Conservation (phyloP, 2,113 vertebrate genomes). For the Prinia subflava region DNA sequence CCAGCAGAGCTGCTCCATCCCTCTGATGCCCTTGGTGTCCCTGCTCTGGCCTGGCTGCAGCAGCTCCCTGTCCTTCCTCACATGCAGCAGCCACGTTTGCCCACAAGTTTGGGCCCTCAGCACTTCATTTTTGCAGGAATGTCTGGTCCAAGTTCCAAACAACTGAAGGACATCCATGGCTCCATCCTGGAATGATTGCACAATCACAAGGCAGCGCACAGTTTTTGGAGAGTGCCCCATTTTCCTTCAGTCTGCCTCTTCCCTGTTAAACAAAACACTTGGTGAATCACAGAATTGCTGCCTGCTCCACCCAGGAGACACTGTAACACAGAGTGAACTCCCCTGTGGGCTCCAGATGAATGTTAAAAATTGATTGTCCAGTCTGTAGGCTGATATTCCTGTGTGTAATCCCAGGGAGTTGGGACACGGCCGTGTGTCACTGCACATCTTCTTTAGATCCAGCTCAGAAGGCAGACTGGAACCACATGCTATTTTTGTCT, state of each 20-base stretch:
- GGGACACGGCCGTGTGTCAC: background rate
- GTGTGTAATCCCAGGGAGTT: background rate
- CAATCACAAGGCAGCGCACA: rapidly evolving
- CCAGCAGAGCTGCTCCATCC: background rate
- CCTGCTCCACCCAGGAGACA: background rate
- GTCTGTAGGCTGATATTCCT: background rate
- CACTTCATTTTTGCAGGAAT: background rate
- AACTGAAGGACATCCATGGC: background rate
- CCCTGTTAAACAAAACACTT: background rate
- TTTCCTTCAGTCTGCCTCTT: background rate
- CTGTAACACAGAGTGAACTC: background rate
- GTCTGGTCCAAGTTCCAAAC: background rate
- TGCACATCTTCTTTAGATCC: background rate
- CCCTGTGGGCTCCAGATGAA: background rate
- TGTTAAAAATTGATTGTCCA: slow-evolving; percentile 23
- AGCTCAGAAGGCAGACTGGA: background rate
- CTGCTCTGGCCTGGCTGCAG: rapidly evolving
- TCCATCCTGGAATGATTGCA: background rate
- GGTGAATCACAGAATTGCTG: background rate
- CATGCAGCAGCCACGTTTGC: rapidly evolving
- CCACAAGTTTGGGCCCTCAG: background rate
- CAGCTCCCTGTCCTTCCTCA: background rate
- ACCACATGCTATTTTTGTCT: background rate
- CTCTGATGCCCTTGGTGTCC: background rate
- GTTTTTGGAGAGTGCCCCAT: background rate